phyloP scores from a whole-genome alignment of 2,113 vertebrate genomes.

The Eleginops maclovinus region DNA sequence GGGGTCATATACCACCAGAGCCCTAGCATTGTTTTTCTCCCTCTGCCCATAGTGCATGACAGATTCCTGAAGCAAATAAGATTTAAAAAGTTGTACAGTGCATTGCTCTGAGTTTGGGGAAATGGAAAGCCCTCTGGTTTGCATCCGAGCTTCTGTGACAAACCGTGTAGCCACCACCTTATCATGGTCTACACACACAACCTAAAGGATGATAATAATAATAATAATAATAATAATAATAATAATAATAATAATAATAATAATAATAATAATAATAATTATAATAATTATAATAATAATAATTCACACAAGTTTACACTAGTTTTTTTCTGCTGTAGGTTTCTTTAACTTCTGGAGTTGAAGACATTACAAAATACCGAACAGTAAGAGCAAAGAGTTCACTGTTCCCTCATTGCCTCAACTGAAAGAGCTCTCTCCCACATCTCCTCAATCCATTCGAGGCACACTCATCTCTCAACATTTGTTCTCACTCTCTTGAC shows the following conservation, averaged over 20 bases:
- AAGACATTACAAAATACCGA: background rate
- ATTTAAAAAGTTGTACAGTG: background rate
- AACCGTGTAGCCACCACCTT: background rate
- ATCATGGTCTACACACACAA: background rate
- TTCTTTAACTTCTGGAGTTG: conserved; percentile 10
- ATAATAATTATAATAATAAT: background rate
- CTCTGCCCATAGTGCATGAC: background rate
- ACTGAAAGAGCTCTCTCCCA: conserved; percentile 3
- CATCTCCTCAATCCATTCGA: conserved; percentile 8
- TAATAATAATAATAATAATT: too few relatives aligned
- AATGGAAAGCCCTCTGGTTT: background rate
- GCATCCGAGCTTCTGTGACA: background rate
- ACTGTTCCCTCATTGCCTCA: conserved; percentile 6
- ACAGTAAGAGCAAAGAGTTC: background rate
- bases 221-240: too few relatives aligned
- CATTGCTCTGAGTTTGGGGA: background rate
- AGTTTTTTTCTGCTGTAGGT: background rate
- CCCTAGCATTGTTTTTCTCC: background rate
- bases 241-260: too few relatives aligned
- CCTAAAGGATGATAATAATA: background rate
- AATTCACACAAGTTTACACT: background rate
- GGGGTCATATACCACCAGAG: background rate
- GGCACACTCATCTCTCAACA: conserved; percentile 58
- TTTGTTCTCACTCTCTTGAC: conserved; percentile 51
- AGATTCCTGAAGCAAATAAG: too few relatives aligned